A percentile compares a stretch with the other conserved stretches of the same genome.
Evolutionary conservation across 1,140 invertebrate genomes (phyloP).

Genomic region (Euwallacea fornicatus): DNA sequence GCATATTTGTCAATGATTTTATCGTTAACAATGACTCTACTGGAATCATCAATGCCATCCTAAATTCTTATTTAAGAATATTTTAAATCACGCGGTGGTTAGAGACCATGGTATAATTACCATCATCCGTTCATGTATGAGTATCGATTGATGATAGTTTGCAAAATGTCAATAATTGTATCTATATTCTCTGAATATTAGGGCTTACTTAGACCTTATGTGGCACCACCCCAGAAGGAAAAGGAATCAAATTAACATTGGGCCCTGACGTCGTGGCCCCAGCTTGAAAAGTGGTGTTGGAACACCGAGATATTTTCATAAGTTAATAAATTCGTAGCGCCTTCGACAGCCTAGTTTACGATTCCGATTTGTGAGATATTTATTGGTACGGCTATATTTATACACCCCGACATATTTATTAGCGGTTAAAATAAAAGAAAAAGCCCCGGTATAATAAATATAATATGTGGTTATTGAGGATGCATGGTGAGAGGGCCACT

Average conservation of each 20-base stretch:
- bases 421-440: slow-evolving; percentile 49
- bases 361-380: slow-evolving; percentile 49
- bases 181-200: no score
- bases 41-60: no score
- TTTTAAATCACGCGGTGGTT: no score
- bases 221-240: slow-evolving; percentile 20
- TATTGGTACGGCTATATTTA: slow-evolving; percentile 46
- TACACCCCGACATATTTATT: slow-evolving; percentile 50
- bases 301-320: slow-evolving; percentile 40
- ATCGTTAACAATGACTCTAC: no score
- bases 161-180: no score
- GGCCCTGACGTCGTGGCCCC: slow-evolving; percentile 6
- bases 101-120: no score
- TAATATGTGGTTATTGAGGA: slow-evolving; percentile 47
- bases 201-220: slow-evolving; percentile 12
- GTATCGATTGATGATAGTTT: no score
- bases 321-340: slow-evolving; percentile 41
- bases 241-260: slow-evolving; percentile 10
- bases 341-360: slow-evolving; percentile 47
- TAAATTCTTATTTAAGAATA: no score
- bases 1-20: no score
- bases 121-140: no score
- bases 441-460: slow-evolving; percentile 47
- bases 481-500: slow-evolving; percentile 43
- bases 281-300: slow-evolving; percentile 38